Evolutionary conservation across 2,113 vertebrate genomes (phyloP), one percentile per base, ranked within the genome.

Genomic region (Salminus brasiliensis): DNA sequence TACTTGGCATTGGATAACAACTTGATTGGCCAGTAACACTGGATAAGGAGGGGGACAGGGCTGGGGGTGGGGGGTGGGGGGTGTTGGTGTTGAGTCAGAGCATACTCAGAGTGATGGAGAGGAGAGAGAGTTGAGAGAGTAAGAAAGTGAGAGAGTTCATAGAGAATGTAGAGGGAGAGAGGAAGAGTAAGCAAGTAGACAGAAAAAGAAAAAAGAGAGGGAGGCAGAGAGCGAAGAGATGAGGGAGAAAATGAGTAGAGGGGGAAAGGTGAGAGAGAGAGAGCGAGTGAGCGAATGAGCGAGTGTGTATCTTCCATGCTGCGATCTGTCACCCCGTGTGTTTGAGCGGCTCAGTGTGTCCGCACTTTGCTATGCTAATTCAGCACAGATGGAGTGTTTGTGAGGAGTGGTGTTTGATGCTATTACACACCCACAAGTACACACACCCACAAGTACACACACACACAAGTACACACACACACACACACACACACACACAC

Each of bases 321-420:
- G 52, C 25, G 18, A 55, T 55, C 29, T 63, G 32, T 63, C 60
- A 63, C 60, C 60, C 30, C n/a, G 21, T 32, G 29, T 30, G 29
- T n/a, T 21, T 8, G 30, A 59, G 60, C 16, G 8, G 59, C 29
- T 63, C 60, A 34, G 16, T 63, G 60, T 63, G 68, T 39, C 36
- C 59, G 30, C 23, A 21, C 57, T 72, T 79, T 72, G 69, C 69
- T 65, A 79, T 79, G 69, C 45, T 65, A 72, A 65, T 72, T 39
- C 30, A 32, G 52, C 45, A 62, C 69, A 72, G 77, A 72, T 72
- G 69, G 69, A 79, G 59, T 43, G 57, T 79, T 79, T 79, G 77
- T 52, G 77, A 65, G 59, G 72, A 63, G 39, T 63, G 55, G 16
- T 21, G 3, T 79, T 49, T 79, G 16, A 72, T 0, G 43, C 25